A percentile compares a stretch with the other conserved stretches of the same genome.
Conservation (phyloP, 1,140 invertebrate genomes). For the Ridgeia piscesae region DNA sequence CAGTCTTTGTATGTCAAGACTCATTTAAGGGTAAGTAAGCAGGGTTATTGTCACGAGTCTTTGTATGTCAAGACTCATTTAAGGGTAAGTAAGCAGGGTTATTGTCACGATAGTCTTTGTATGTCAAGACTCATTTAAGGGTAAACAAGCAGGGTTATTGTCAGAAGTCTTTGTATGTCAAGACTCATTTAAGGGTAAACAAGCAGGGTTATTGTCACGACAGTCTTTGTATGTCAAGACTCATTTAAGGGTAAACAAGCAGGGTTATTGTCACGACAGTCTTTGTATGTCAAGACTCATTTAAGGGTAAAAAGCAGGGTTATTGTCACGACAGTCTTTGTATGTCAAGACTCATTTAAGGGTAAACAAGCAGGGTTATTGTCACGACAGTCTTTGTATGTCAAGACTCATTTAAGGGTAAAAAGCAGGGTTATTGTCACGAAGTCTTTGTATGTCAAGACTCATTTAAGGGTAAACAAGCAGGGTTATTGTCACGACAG, state of each 20-base stretch:
- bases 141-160: background rate
- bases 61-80: too few species aligned
- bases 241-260: background rate
- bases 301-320: conserved; percentile 24
- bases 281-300: too few species aligned
- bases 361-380: background rate
- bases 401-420: conserved; percentile 22
- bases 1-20: background rate
- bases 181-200: background rate
- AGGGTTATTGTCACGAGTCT: background rate
- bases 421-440: background rate
- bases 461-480: background rate
- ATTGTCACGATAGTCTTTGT: background rate
- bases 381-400: background rate
- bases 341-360: too few species aligned
- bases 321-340: background rate
- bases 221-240: background rate
- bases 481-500: background rate
- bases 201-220: background rate
- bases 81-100: background rate
- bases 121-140: too few species aligned
- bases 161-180: background rate
- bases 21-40: background rate
- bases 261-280: background rate
- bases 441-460: background rate